Evolutionary conservation across 1,140 invertebrate species (phyloP).

Genomic region (Lutraria rhynchaena): DNA sequence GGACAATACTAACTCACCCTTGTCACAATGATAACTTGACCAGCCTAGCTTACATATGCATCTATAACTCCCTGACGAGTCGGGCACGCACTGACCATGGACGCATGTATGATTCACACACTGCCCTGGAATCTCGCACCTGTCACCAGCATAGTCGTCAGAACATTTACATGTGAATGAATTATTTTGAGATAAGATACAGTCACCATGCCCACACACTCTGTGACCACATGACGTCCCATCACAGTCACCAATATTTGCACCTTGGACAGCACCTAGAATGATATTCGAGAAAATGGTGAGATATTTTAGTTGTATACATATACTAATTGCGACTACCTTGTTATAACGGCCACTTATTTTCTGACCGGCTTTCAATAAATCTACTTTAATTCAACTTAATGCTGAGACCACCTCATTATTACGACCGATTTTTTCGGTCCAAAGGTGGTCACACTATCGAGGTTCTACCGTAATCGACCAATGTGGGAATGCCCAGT

Average conservation of each 20-base stretch:
- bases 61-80: background rate
- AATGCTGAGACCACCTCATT: too few relatives aligned
- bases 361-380: too few relatives aligned
- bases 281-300: too few relatives aligned
- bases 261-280: conserved; percentile 1
- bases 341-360: too few relatives aligned
- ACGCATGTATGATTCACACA: conserved; percentile 1
- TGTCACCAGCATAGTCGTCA: background rate
- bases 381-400: too few relatives aligned
- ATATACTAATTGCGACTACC: too few relatives aligned
- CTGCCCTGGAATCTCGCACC: conserved; percentile 5
- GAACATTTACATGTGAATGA: conserved; percentile 1
- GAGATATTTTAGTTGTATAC: too few relatives aligned
- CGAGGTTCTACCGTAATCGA: too few relatives aligned
- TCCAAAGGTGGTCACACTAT: too few relatives aligned
- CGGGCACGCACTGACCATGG: background rate
- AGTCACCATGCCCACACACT: background rate
- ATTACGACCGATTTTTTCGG: too few relatives aligned
- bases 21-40: background rate
- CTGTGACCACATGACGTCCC: background rate
- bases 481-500: too few relatives aligned
- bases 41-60: conserved; percentile 24
- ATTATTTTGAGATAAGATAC: background rate
- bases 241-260: conserved; percentile 20
- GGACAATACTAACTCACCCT: background rate